Evolutionary conservation across 2,797 vertebrate species (phyloP), one percentile per base, ranked within the genome.

Genomic region (Bucorvus abyssinicus): DNA sequence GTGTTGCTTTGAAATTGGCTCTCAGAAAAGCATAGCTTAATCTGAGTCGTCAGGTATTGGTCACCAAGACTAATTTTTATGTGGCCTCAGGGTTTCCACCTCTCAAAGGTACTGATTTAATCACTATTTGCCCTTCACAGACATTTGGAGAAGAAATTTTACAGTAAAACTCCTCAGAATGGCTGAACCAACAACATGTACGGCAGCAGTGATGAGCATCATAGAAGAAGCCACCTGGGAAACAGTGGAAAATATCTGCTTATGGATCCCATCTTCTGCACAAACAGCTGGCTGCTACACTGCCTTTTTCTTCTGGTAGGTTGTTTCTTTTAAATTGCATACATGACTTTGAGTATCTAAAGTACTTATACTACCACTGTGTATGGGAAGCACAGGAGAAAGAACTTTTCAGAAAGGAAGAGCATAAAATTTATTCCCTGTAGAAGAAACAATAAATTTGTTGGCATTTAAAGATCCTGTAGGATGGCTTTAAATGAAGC

Each of bases 51-150:
- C 49, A 84, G 23, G 40, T 91, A 65, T 44, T 86, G 96, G 92
- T 81, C 89, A 90, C 60, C 86, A 70, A 82, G 80, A 74, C 67
- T 77, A 92, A 92, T 82, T 94, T 53, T 95, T 64, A 90, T 70
- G 79, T 80, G 78, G 68, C 77, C 60, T 93, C 78, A 87, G 86
- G 80, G 60, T 92, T 94, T 90, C 88, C 27, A 71, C 59, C 47
- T 84, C 60, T 94, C 60, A 80, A 53, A 89, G 38, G 56, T 74
- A 85, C 64, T 90, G 75, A 90, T 93, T 92, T 95, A 92, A 94
- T 90, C 78, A 80, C 64, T 85, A 19, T 80, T 94, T 80, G n/a
- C 34, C 84, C 71, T 96, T 92, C 83, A 80, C 10, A 87, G 86
- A 82, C 18, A 57, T 50, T 90, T 85, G 42, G 64, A 94, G 20